Base-by-base conservation (phyloP, 2,113 vertebrate genomes). In the Donacobius atricapilla region DNA sequence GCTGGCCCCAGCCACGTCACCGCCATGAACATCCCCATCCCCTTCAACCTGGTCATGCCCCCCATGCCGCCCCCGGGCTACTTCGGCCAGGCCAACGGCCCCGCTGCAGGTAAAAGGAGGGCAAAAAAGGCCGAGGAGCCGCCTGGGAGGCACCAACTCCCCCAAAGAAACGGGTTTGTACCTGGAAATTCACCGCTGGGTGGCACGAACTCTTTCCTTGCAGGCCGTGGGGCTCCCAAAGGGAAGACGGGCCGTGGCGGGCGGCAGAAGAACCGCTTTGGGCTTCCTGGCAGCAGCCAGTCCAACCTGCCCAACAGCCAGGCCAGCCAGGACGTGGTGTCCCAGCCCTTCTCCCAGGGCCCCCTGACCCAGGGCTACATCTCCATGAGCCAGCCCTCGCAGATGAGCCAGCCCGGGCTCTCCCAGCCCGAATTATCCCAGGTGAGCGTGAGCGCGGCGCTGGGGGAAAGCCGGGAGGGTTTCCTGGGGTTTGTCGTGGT, bases 331-430 rank as follows among this genome's bases (percentile, higher is more conserved):
- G 99, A 99, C 0, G 98, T 98, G 96, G 98, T 98, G 10, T 99
- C 99, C 2, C 99, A 99, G 98, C 98, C 99, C 16, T 99, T 99
- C 97, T 99, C 99, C 2, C 99, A 99, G 98, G 99, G 99, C 1
- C 99, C 99, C 1, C 98, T 99, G 96, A 99, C 99, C 7, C 99
- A 99, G 97, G 99, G 99, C 63, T 99, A 99, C 93, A 99, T 99
- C 97, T 99, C 99, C 97, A 99, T 99, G 99, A 99, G 99, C 96
- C 99, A 99, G 94, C 99, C 99, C 8, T 99, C 99, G 0, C 99
- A 99, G 98, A 99, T 99, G 99, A 99, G 99, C 96, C 99, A 99
- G 97, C 99, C 99, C 9, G 99, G 99, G 92, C 99, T 99, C 79
- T 99, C 99, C 83, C 99, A 99, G 84, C 99, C 99, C 0, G 99